A percentile compares a stretch with the other conserved stretches of the same genome.
Evolutionary conservation across 2,797 vertebrate species (phyloP).

Genomic region (Sitta carolinensis): DNA sequence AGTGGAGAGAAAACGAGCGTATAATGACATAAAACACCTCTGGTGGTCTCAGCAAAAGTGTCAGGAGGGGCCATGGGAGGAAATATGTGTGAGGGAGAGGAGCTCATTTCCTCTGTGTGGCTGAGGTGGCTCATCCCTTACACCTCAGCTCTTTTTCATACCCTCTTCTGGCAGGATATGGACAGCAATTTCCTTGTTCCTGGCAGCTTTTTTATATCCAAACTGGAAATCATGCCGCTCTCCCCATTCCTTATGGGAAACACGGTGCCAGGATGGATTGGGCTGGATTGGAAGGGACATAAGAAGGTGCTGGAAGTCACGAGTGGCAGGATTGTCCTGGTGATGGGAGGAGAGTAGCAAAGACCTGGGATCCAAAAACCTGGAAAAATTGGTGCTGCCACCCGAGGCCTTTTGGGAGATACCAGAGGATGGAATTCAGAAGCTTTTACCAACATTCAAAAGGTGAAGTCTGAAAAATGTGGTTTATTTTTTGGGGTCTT

Average conservation of each 20-base stretch:
- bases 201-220: background rate
- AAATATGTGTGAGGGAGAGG: background rate
- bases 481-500: background rate
- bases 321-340: background rate
- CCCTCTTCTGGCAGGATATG: background rate
- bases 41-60: background rate
- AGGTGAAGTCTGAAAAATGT: background rate
- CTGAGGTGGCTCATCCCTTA: background rate
- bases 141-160: background rate
- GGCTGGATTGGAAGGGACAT: background rate
- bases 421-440: background rate
- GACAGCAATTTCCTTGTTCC: constrained; percentile 21
- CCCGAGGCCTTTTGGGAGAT: background rate
- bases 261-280: background rate
- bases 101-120: background rate
- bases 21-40: background rate
- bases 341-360: background rate
- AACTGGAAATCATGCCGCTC: background rate
- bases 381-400: background rate
- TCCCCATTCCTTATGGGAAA: background rate
- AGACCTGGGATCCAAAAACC: background rate
- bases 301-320: background rate
- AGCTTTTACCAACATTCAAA: background rate
- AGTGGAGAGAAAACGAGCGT: background rate
- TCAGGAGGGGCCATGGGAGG: background rate